Evolutionary conservation across 2,888 invertebrate genomes (phyloP), one percentile per base, ranked within the genome.

Genomic region (Volucella inflata): DNA sequence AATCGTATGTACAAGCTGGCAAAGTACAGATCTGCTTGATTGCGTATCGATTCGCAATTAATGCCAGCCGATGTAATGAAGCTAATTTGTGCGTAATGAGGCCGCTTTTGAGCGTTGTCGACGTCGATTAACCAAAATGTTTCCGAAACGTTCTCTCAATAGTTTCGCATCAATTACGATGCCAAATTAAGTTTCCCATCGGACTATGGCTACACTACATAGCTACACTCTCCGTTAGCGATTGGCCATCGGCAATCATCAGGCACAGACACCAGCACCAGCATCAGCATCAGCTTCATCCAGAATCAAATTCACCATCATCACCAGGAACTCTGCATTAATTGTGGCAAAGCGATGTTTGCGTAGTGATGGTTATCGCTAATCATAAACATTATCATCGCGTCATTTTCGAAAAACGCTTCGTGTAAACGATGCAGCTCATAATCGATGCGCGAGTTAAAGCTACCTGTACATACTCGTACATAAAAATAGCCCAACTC

Each of bases 1-100:
- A 46, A 38, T 11, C 16, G 40, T 40, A 17, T 4, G 30, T 57
- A 57, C 40, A 59, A 57, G 36, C 60, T 44, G 40, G 46, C 46
- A 55, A 75, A 57, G 68, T 62, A 74, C 68, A 74, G 64, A 80
- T 85, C 77, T 76, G 80, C 71, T 76, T 85, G 85, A 85, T 85
- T 85, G 81, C 72, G 62, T 85, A 85, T 85, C 85, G 85, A 85
- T 85, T 85, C 62, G 76, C 85, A 85, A 85, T 85, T 85, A 85
- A 81, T 85, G 85, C 67, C 64, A 57, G 64, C 50, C 72, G 71
- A 68, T 72, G 85, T 85, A 77, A 85, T 85, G 81, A 76, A 77
- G 50, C 85, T 85, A 85, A 85, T 85, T 85, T 85, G 85, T 85
- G 85, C 81, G 81, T 85, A 85, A 85, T 85, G 85, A 81, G 59